Percentiles rank a stretch among this genome's conserved stretches.
These are phyloP conservation scores for Melolontha melolontha DNA, from an alignment of 2,888 invertebrate genomes.

Conservation along the genomic window DNA sequence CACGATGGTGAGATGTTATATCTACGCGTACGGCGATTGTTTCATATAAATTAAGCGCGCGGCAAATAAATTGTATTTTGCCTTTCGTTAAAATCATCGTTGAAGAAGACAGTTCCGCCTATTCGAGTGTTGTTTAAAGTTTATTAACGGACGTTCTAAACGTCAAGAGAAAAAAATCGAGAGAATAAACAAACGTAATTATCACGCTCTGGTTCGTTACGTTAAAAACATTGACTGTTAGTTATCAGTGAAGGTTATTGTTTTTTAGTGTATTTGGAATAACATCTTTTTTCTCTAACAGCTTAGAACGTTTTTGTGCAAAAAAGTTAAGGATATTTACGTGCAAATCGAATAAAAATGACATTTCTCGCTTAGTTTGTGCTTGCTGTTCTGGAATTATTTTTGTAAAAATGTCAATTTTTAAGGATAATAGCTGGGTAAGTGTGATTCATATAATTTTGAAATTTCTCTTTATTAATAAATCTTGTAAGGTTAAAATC, in stretches of 20 bases:
- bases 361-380: conserved; percentile 6
- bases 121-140: conserved; percentile 5
- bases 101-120: neutral
- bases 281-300: conserved; percentile 7
- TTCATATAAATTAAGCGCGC: conserved; percentile 11
- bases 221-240: conserved; percentile 21
- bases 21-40: conserved; percentile 3
- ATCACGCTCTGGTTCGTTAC: conserved; percentile 25
- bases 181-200: conserved; percentile 27
- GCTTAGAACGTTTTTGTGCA: conserved; percentile 1
- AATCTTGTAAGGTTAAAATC: too few species aligned
- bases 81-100: neutral
- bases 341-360: neutral
- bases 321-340: conserved; percentile 1
- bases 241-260: conserved; percentile 3
- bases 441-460: conserved; percentile 52
- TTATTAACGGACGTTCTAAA: conserved; percentile 16
- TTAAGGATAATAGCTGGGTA: conserved; percentile 73
- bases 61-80: neutral
- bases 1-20: conserved; percentile 23
- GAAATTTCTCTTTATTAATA: neutral
- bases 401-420: conserved; percentile 65
- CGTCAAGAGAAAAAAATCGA: conserved; percentile 1
- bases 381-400: neutral
- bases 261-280: neutral